These are phyloP conservation scores for Numenius phaeopus DNA, from an alignment of 2,797 vertebrate genomes.

Conservation along the genomic window DNA sequence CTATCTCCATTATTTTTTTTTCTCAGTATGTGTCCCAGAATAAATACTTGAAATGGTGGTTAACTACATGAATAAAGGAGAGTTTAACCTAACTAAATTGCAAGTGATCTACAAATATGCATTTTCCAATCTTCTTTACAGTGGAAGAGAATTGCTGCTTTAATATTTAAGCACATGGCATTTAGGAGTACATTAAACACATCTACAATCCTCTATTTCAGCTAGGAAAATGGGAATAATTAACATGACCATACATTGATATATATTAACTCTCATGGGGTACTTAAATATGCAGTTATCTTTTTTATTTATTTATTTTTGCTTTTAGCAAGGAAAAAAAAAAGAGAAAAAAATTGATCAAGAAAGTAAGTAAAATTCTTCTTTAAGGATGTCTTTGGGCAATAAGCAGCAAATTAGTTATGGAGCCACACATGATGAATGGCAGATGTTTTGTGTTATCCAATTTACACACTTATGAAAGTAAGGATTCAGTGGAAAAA, in stretches of 20 bases:
- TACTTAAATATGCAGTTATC: not conserved
- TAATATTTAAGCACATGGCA: not conserved
- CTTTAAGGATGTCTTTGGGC: not conserved
- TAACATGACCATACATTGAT: not conserved
- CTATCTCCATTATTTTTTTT: not conserved
- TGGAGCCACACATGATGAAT: not conserved
- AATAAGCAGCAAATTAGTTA: not conserved
- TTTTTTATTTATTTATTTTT: not conserved
- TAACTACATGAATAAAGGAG: constrained; percentile 13
- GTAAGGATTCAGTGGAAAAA: not conserved
- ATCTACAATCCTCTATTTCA: not conserved
- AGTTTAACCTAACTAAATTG: constrained; percentile 32
- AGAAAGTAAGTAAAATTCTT: not conserved
- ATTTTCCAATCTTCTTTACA: not conserved
- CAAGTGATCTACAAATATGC: constrained; percentile 34
- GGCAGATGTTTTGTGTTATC: not conserved
- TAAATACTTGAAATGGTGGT: constrained; percentile 6
- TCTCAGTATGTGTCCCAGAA: not conserved
- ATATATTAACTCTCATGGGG: not conserved
- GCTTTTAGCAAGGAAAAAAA: not conserved
- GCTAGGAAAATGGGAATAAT: constrained; percentile 15
- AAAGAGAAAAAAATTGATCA: not conserved
- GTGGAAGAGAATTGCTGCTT: constrained; percentile 14
- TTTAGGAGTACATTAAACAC: constrained; percentile 31
- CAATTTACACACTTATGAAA: not conserved